Percentiles rank a stretch among this genome's conserved stretches.
Conservation (phyloP, 2,113 vertebrate genomes). For the Salvelinus sp. region DNA sequence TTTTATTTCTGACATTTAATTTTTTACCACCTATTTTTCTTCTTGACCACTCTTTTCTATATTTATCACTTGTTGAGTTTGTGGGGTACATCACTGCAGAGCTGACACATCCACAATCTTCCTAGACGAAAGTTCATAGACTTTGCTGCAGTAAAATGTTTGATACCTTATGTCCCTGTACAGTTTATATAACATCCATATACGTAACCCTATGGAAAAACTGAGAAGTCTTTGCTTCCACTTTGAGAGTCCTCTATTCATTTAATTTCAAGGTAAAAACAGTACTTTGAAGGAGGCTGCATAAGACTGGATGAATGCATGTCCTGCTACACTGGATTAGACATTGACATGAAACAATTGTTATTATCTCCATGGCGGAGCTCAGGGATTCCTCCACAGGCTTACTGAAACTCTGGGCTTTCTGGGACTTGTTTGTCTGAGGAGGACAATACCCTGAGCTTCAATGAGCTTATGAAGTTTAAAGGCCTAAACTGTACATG, state of each 20-base stretch:
- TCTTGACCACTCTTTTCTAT: background rate
- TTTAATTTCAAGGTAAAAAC: background rate
- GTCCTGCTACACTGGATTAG: background rate
- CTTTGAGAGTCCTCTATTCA: conserved; percentile 9
- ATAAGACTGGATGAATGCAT: conserved; percentile 1
- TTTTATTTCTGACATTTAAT: no score
- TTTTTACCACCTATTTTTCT: background rate
- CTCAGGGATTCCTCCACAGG: background rate
- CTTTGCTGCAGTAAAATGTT: background rate
- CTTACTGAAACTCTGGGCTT: background rate
- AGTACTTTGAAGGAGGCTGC: background rate
- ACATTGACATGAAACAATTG: background rate
- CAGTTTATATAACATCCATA: background rate
- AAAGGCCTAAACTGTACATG: background rate
- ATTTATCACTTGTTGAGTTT: background rate
- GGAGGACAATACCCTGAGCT: background rate
- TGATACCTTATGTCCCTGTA: background rate
- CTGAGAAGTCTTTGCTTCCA: background rate
- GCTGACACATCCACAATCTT: background rate
- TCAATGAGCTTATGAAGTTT: background rate
- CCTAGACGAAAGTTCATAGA: background rate
- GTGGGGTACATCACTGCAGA: background rate
- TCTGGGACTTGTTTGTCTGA: background rate
- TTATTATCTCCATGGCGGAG: background rate
- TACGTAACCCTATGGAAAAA: background rate